Evolutionary conservation across 2,113 vertebrate species (phyloP).

Genomic region (Rana temporaria): DNA sequence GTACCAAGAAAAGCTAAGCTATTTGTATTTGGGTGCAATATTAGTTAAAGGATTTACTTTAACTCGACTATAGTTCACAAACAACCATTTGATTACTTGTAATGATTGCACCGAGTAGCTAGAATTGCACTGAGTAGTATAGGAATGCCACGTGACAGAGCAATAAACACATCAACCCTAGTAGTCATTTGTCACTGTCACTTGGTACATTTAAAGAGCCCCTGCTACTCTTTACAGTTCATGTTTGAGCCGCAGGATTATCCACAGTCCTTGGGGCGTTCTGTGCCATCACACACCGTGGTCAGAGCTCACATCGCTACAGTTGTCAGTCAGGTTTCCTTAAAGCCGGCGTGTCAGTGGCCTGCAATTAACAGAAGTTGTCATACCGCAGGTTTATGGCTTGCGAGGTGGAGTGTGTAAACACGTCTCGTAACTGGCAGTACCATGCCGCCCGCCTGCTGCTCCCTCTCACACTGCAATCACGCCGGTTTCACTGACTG

Average conservation of each 20-base stretch:
- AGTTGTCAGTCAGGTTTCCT: constrained; percentile 16
- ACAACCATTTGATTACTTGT: too few relatives aligned
- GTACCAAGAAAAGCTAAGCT: too few relatives aligned
- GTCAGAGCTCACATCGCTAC: background rate
- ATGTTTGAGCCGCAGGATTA: constrained; percentile 1
- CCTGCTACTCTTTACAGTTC: constrained; percentile 1
- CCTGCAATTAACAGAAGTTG: constrained; percentile 51
- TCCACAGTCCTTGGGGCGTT: constrained; percentile 19
- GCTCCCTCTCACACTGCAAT: constrained; percentile 46
- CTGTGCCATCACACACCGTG: constrained; percentile 6
- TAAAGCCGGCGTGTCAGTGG: constrained; percentile 53
- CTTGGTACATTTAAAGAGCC: background rate
- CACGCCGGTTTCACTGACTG: constrained; percentile 48
- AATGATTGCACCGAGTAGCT: background rate
- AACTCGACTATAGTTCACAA: too few relatives aligned
- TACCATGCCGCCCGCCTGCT: constrained; percentile 44
- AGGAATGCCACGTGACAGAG: constrained; percentile 15
- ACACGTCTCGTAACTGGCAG: constrained; percentile 57
- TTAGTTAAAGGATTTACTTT: too few relatives aligned
- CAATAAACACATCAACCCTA: background rate
- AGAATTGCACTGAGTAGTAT: background rate
- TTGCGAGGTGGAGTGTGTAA: constrained; percentile 42
- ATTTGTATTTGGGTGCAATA: too few relatives aligned
- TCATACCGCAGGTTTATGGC: constrained; percentile 47
- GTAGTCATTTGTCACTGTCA: constrained; percentile 24